phyloP scores from a whole-genome alignment of 2,113 vertebrate species.

The Pycnonotus jocosus region DNA sequence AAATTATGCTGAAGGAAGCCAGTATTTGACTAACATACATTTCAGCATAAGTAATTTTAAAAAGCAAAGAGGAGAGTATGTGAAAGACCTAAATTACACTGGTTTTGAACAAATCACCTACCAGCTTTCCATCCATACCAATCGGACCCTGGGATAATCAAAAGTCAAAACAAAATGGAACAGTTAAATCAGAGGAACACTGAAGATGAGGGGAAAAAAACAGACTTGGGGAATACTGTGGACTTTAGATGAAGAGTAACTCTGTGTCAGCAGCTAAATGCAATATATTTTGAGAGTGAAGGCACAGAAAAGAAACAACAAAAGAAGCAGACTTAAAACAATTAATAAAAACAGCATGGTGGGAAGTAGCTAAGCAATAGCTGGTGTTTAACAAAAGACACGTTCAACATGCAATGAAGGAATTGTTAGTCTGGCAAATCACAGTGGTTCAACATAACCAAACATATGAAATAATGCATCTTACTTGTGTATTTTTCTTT shows the following conservation, averaged over 20 bases:
- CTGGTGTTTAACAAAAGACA: constrained; percentile 62
- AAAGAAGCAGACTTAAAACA: constrained; percentile 57
- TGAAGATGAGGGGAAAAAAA: neutral
- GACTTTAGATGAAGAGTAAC: neutral
- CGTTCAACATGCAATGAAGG: constrained; percentile 60
- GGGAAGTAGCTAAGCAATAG: constrained; percentile 72
- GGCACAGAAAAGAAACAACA: constrained; percentile 62
- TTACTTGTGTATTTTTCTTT: constrained; percentile 69
- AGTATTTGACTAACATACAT: neutral
- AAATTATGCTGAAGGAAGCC: neutral
- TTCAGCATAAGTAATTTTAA: neutral
- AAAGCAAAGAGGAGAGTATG: neutral
- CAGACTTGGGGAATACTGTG: neutral
- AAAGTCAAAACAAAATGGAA: constrained; percentile 60
- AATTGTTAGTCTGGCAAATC: constrained; percentile 71
- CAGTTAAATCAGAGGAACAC: constrained; percentile 52
- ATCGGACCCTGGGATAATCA: constrained; percentile 53
- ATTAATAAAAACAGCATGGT: constrained; percentile 71
- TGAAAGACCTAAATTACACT: constrained; percentile 3
- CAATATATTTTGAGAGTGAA: constrained; percentile 30
- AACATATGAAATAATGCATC: constrained; percentile 78
- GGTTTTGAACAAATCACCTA: constrained; percentile 44
- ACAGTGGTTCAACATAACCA: constrained; percentile 65
- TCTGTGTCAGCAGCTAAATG: neutral
- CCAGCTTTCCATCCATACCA: constrained; percentile 66